Conservation (phyloP, 2,113 vertebrate species). For the Amphilophus citrinellus region DNA sequence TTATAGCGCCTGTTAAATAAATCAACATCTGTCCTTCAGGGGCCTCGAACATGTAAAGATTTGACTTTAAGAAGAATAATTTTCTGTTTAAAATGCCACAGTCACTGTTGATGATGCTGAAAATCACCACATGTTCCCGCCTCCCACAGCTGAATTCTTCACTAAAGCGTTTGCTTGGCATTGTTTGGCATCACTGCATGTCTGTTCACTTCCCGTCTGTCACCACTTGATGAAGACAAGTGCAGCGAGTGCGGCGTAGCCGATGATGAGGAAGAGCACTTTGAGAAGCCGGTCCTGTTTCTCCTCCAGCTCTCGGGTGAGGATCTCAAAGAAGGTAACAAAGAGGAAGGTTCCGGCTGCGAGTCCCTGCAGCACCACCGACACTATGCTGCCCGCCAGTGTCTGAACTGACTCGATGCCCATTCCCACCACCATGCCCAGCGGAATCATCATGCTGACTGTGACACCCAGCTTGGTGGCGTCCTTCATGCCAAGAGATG, state of each 20-base stretch:
- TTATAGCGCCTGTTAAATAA: background rate
- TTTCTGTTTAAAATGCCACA: background rate
- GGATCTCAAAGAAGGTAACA: slow-evolving; percentile 92
- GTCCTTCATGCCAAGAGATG: slow-evolving; percentile 80
- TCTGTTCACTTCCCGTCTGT: slow-evolving; percentile 19
- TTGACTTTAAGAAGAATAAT: background rate
- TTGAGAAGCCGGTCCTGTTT: slow-evolving; percentile 89
- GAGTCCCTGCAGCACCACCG: slow-evolving; percentile 89
- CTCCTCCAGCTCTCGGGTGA: slow-evolving; percentile 91
- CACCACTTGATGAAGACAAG: slow-evolving; percentile 92
- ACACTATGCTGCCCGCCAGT: slow-evolving; percentile 79
- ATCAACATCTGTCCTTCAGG: background rate
- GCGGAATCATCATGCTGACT: slow-evolving; percentile 89
- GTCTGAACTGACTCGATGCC: slow-evolving; percentile 85
- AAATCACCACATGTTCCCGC: background rate
- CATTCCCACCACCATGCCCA: slow-evolving; percentile 87
- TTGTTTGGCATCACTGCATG: background rate
- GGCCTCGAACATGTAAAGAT: background rate
- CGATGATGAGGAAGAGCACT: slow-evolving; percentile 91
- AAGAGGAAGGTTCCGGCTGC: slow-evolving; percentile 93
- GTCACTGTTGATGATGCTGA: background rate
- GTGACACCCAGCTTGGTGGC: slow-evolving; percentile 85
- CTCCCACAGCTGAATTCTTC: background rate
- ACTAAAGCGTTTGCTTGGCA: background rate
- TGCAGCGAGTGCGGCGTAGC: slow-evolving; percentile 85